phyloP scores from a whole-genome alignment of 2,113 vertebrate genomes.

The Rutilus rutilus region DNA sequence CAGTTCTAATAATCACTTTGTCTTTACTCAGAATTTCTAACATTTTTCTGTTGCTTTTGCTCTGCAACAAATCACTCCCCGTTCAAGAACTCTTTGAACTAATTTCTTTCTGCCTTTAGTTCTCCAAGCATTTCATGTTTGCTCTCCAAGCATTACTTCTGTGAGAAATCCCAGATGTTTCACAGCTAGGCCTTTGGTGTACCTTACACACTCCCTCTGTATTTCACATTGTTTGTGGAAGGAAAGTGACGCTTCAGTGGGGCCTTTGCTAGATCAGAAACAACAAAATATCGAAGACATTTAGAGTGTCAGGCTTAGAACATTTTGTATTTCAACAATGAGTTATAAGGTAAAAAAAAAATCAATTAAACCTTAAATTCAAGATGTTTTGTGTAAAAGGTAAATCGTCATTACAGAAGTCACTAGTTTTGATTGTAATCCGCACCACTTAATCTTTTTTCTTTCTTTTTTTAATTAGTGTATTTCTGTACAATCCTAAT shows the following conservation, averaged over 20 bases:
- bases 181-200: constrained; percentile 38
- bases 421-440: not conserved
- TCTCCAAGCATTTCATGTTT: constrained; percentile 26
- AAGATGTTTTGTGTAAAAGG: not conserved
- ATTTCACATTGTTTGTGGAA: constrained; percentile 26
- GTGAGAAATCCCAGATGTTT: constrained; percentile 40
- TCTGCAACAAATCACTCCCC: constrained; percentile 31
- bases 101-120: constrained; percentile 23
- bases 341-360: not conserved
- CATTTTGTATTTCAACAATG: not conserved
- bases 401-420: not conserved
- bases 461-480: not conserved
- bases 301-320: not conserved
- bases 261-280: not conserved
- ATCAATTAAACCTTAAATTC: not conserved
- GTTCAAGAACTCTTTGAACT: constrained; percentile 17
- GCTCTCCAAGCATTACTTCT: constrained; percentile 40
- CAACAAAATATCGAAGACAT: too few species aligned
- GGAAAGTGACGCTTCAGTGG: constrained; percentile 16
- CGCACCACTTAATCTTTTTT: not conserved
- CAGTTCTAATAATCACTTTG: not conserved
- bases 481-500: too few species aligned
- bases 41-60: constrained; percentile 15
- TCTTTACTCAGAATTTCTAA: not conserved
- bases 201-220: constrained; percentile 37